phyloP scores from a whole-genome alignment of 2,888 invertebrate genomes.

The Gisinianus flammeolus region DNA sequence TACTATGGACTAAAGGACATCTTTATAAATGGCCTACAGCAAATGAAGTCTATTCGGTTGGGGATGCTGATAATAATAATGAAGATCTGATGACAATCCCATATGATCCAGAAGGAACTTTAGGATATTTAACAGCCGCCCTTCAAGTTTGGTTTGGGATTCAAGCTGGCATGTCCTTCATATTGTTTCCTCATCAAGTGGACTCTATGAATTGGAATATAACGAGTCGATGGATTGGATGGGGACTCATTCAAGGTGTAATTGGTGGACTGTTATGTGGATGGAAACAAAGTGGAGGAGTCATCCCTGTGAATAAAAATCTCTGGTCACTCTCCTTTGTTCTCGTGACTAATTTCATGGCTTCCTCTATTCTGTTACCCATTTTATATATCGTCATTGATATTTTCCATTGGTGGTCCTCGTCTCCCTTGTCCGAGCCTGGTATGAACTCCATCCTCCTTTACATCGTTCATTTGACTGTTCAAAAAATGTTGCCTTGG shows the following conservation, averaged over 20 bases:
- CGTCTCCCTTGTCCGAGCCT: conserved; percentile 86
- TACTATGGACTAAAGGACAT: conserved; percentile 63
- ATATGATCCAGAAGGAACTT: conserved; percentile 90
- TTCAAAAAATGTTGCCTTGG: conserved; percentile 67
- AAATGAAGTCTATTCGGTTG: conserved; percentile 69
- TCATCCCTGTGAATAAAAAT: conserved; percentile 84
- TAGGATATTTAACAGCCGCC: conserved; percentile 71
- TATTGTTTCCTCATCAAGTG: conserved; percentile 64
- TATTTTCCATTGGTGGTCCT: conserved; percentile 75
- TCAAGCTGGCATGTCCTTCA: conserved; percentile 78
- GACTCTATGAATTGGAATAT: conserved; percentile 67
- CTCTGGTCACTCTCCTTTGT: conserved; percentile 91
- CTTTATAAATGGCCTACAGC: conserved; percentile 65
- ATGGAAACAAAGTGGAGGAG: conserved; percentile 55
- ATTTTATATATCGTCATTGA: conserved; percentile 81
- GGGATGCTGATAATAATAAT: conserved; percentile 62
- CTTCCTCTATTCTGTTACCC: conserved; percentile 72
- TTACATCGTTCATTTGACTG: conserved; percentile 78
- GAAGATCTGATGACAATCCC: conserved; percentile 59
- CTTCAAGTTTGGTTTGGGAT: conserved; percentile 82
- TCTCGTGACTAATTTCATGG: conserved; percentile 78
- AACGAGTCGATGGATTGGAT: conserved; percentile 76
- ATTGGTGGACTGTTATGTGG: conserved; percentile 64
- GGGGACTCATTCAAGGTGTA: conserved; percentile 68
- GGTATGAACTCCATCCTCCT: conserved; percentile 92